A percentile compares a stretch with the other conserved stretches of the same genome.
Conservation (phyloP, 1,140 invertebrate species). For the Achroia grisella region DNA sequence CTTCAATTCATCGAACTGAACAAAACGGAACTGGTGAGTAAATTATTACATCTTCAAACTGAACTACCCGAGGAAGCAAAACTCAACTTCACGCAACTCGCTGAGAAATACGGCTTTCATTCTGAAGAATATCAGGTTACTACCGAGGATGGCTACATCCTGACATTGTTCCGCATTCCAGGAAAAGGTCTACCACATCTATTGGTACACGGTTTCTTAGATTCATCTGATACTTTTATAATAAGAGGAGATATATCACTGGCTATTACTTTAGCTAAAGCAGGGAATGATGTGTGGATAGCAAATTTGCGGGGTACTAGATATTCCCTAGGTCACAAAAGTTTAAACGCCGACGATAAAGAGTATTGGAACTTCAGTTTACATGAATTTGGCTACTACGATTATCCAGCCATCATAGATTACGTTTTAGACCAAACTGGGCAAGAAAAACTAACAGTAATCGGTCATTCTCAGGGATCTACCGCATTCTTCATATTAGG, state of each 20-base stretch:
- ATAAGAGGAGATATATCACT: constrained; percentile 76
- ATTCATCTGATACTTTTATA: constrained; percentile 77
- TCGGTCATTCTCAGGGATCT: constrained; percentile 78
- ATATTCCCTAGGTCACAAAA: constrained; percentile 73
- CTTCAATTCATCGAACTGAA: too few species aligned
- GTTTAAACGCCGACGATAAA: constrained; percentile 49
- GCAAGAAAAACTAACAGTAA: constrained; percentile 62
- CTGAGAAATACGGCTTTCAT: constrained; percentile 12
- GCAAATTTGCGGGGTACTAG: constrained; percentile 77
- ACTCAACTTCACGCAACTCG: constrained; percentile 12
- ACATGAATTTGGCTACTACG: constrained; percentile 72
- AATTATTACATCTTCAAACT: neutral
- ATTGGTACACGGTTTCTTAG: constrained; percentile 79
- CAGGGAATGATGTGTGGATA: constrained; percentile 80
- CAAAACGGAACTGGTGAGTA: constrained; percentile 7
- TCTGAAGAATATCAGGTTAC: constrained; percentile 6
- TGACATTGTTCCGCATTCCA: constrained; percentile 15
- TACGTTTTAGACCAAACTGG: constrained; percentile 50
- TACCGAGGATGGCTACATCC: constrained; percentile 19
- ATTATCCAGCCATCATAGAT: constrained; percentile 68
- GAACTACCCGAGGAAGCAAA: neutral
- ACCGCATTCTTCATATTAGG: constrained; percentile 74
- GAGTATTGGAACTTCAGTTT: constrained; percentile 74
- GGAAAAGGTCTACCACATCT: constrained; percentile 54
- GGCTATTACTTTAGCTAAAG: constrained; percentile 73